Evolutionary conservation across 2,113 vertebrate genomes (phyloP).

Genomic region (Gobiocypris rarus): DNA sequence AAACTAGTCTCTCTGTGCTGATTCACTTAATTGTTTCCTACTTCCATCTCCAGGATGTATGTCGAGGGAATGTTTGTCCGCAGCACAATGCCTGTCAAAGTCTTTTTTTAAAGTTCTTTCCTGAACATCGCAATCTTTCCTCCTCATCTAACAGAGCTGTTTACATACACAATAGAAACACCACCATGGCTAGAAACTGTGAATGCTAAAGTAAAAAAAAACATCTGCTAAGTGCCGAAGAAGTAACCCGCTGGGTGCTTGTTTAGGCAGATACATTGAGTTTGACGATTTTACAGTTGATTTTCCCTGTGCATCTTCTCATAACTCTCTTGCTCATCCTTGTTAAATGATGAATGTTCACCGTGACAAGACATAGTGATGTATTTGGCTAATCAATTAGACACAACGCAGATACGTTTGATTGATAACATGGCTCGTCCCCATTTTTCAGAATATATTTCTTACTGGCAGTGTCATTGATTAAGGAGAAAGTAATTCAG

Average conservation of each 20-base stretch:
- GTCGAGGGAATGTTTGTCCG: constrained; percentile 35
- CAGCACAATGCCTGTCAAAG: constrained; percentile 31
- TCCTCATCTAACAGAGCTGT: constrained; percentile 27
- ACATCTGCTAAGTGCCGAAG: neutral
- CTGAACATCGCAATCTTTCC: constrained; percentile 34
- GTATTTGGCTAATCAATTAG: constrained; percentile 63
- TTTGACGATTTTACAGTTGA: constrained; percentile 29
- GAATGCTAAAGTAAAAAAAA: constrained; percentile 15
- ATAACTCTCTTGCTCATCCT: constrained; percentile 48
- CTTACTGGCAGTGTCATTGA: constrained; percentile 66
- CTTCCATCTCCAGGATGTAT: constrained; percentile 39
- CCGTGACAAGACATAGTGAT: constrained; percentile 57
- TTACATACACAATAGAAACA: constrained; percentile 17
- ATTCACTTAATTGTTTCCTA: constrained; percentile 42
- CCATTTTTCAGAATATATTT: constrained; percentile 61
- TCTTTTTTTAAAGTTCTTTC: constrained; percentile 47
- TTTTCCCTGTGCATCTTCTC: constrained; percentile 8
- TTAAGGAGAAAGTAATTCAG: constrained; percentile 68
- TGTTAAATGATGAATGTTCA: constrained; percentile 59
- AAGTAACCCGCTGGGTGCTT: neutral
- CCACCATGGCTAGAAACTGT: neutral
- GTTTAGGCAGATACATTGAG: neutral
- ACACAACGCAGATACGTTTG: constrained; percentile 50
- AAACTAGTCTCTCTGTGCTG: constrained; percentile 24
- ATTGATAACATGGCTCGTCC: constrained; percentile 58